Evolutionary conservation across 2,113 vertebrate species (phyloP), one percentile per base, ranked within the genome.

Genomic region (Mus spicilegus): DNA sequence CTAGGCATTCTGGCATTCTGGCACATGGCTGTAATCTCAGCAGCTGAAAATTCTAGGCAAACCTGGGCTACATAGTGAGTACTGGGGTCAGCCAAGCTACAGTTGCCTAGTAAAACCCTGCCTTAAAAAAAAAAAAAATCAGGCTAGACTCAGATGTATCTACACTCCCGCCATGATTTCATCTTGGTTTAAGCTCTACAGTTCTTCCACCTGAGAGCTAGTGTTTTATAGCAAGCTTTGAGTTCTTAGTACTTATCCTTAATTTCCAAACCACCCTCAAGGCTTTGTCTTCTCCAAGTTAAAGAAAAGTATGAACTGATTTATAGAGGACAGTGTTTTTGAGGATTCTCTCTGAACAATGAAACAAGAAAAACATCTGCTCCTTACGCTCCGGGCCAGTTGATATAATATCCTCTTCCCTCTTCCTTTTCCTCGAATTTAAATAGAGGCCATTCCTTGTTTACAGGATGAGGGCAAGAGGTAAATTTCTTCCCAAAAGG

Each of bases 331-430:
- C 13, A n/a, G 49, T 75, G 58, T 61, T 96, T 96, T 90, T 87
- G 54, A 93, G 67, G n/a, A 80, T 96, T 97, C 92, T 95, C 96
- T 82, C 28, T 77, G 65, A 97, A 97, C 97, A 97, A 97, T 97
- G 77, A 95, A 67, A 91, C 8, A 13, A 95, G 76, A 84, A 97
- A 97, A 97, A 97, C 97, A 96, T 97, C 95, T 97, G 96, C 33
- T 93, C 92, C 28, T 46, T 28, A 75, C 95, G 96, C 77, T 80
- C 36, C 9, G n/a, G 73, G 36, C 94, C 91, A 97, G 96, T 96
- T 97, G 96, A 97, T 94, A 96, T 36, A 96, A 97, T 36, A 97
- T 97, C 97, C 98, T 97, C 61, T 98, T 97, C 97, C 97, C 97
- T 97, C 61, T 98, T 97, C 97, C 97, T 89, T 86, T 97, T 97